phyloP scores from a whole-genome alignment of 2,113 vertebrate species.

The Ciconia stormi region DNA sequence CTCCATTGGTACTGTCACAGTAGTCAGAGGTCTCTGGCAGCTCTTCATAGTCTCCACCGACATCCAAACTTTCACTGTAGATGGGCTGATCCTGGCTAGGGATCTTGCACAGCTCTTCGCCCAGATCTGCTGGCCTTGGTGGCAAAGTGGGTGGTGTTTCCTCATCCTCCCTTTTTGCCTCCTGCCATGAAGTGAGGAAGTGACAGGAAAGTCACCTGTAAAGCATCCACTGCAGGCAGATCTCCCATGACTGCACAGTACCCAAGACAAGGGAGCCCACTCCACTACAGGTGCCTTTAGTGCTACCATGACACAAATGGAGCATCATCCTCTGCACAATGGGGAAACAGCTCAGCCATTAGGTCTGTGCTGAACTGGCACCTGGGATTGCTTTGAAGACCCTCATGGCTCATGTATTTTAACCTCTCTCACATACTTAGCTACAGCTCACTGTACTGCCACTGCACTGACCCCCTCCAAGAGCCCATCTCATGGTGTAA shows the following conservation, averaged over 20 bases:
- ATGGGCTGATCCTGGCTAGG: constrained; percentile 44
- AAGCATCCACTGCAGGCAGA: not conserved
- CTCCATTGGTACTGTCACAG: not conserved
- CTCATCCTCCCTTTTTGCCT: not conserved
- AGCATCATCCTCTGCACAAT: not conserved
- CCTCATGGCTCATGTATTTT: not conserved
- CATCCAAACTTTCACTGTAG: not conserved
- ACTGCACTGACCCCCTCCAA: not conserved
- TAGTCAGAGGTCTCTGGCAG: constrained; percentile 29
- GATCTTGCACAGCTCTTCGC: not conserved
- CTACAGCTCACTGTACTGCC: not conserved
- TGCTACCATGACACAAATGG: not conserved
- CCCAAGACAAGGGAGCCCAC: not conserved
- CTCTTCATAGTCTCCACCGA: constrained; percentile 79
- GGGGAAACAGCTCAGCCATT: not conserved
- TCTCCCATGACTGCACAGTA: not conserved
- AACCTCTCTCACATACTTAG: not conserved
- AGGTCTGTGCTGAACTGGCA: not conserved
- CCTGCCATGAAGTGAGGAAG: not conserved
- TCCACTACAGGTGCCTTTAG: not conserved
- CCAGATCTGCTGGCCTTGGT: constrained; percentile 42
- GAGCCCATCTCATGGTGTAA: not conserved
- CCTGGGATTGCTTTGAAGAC: not conserved
- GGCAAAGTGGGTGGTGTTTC: constrained; percentile 65
- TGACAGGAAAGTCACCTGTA: not conserved